Evolutionary conservation across 1,140 invertebrate genomes (phyloP).

Genomic region (Cylas formicarius): DNA sequence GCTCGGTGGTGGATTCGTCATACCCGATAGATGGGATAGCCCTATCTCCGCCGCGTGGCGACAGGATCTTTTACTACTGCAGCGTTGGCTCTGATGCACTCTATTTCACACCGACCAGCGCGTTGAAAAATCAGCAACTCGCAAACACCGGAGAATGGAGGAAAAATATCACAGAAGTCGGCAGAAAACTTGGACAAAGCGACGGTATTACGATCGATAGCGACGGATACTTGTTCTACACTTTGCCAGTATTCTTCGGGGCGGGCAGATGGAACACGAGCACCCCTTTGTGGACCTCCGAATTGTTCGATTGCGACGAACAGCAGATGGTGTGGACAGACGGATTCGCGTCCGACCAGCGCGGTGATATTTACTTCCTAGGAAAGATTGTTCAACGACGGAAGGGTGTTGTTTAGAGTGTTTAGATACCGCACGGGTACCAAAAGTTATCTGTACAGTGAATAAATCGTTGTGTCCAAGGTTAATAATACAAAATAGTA

Average conservation of each 20-base stretch:
- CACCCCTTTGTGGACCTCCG: conserved; percentile 37
- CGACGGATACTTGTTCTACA: conserved; percentile 56
- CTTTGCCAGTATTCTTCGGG: conserved; percentile 55
- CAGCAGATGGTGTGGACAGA: conserved; percentile 62
- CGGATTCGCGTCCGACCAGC: conserved; percentile 58
- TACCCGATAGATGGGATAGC: conserved; percentile 60
- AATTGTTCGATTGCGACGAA: conserved; percentile 56
- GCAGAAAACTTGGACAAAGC: conserved; percentile 54
- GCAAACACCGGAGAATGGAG: conserved; percentile 31
- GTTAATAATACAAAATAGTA: too few species aligned
- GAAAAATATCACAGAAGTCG: conserved; percentile 47
- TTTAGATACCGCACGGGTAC: conserved; percentile 40
- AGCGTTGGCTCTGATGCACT: conserved; percentile 56
- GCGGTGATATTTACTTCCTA: conserved; percentile 55
- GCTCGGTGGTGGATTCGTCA: conserved; percentile 46
- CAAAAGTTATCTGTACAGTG: conserved; percentile 55
- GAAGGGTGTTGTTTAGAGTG: conserved; percentile 32
- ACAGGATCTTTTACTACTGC: conserved; percentile 55
- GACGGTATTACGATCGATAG: conserved; percentile 59
- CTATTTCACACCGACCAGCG: conserved; percentile 51
- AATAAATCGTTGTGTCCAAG: too few species aligned
- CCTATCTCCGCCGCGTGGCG: conserved; percentile 54
- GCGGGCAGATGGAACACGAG: conserved; percentile 59
- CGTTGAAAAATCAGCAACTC: conserved; percentile 48
- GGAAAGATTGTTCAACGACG: conserved; percentile 59